Conservation (phyloP, 2,888 invertebrate species). For the Drosophila diplacantha region DNA sequence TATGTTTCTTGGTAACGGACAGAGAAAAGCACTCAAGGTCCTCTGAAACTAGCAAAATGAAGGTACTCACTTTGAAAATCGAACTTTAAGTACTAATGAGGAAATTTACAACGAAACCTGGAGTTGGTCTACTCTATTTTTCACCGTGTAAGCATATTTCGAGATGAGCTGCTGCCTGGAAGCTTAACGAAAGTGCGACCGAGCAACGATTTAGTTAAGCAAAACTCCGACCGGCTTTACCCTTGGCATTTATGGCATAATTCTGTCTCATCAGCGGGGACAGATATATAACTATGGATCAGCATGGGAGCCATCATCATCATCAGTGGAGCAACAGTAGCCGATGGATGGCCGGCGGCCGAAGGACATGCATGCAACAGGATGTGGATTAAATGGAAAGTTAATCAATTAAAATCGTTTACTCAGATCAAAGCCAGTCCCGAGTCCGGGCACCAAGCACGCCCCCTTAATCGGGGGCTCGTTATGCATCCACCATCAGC, state of each 20-base stretch:
- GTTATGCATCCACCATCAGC: conserved; percentile 23
- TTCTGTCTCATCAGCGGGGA: conserved; percentile 45
- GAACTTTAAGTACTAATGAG: too few relatives aligned
- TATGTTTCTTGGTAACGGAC: too few relatives aligned
- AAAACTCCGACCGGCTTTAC: conserved; percentile 41
- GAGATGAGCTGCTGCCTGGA: conserved; percentile 22
- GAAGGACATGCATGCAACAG: conserved; percentile 29
- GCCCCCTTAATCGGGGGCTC: conserved; percentile 41
- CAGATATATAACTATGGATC: conserved; percentile 18
- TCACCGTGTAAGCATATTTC: conserved; percentile 15
- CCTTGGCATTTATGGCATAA: conserved; percentile 71
- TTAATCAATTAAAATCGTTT: conserved; percentile 39
- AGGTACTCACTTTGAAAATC: too few relatives aligned
- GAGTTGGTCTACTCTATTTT: background rate
- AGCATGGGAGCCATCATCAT: conserved; percentile 3
- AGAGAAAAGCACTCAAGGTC: too few relatives aligned
- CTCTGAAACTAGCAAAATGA: too few relatives aligned
- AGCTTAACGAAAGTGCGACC: conserved; percentile 28
- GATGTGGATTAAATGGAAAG: conserved; percentile 37
- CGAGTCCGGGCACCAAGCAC: conserved; percentile 7
- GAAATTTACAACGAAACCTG: too few relatives aligned
- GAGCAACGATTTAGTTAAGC: conserved; percentile 31
- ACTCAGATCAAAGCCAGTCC: conserved; percentile 19
- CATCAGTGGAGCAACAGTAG: conserved; percentile 28
- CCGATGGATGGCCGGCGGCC: conserved; percentile 4